A percentile compares a stretch with the other conserved stretches of the same genome.
These are phyloP conservation scores for Carcharodon carcharias DNA, from an alignment of 2,797 vertebrate species.

Conservation along the genomic window DNA sequence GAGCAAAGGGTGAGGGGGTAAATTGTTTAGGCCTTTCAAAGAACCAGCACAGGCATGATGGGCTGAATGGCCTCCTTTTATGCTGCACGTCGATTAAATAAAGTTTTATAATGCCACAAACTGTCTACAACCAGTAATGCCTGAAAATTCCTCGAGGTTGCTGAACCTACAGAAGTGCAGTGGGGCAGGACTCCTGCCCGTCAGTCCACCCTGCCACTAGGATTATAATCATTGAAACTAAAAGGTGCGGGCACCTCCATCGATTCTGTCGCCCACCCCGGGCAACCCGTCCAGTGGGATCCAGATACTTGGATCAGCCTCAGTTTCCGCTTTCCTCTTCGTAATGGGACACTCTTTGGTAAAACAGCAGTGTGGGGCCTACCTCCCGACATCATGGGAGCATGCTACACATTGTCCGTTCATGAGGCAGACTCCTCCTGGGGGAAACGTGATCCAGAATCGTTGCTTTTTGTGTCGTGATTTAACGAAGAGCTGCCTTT, in stretches of 20 bases:
- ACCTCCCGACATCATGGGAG: too few species aligned
- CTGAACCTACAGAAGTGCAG: background rate
- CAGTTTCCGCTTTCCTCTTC: background rate
- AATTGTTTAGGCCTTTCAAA: too few species aligned
- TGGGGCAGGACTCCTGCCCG: too few species aligned
- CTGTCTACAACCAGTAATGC: background rate
- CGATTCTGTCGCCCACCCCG: too few species aligned
- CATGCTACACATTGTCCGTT: background rate
- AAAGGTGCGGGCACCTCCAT: background rate
- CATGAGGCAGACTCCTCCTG: background rate
- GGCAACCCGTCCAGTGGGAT: background rate
- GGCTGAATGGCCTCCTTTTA: background rate
- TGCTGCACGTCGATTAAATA: background rate
- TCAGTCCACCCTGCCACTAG: background rate
- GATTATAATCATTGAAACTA: background rate
- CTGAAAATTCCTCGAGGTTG: background rate
- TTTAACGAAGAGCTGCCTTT: background rate
- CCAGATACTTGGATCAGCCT: background rate
- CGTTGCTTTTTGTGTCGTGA: too few species aligned
- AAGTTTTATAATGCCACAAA: background rate
- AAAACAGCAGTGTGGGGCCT: too few species aligned
- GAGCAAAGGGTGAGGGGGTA: too few species aligned
- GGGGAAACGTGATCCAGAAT: background rate
- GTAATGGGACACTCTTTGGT: too few species aligned
- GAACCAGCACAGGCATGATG: too few species aligned